A percentile compares a stretch with the other conserved stretches of the same genome.
These are phyloP conservation scores for Xestia sexstrigata DNA, from an alignment of 2,888 invertebrate genomes.

Conservation along the genomic window DNA sequence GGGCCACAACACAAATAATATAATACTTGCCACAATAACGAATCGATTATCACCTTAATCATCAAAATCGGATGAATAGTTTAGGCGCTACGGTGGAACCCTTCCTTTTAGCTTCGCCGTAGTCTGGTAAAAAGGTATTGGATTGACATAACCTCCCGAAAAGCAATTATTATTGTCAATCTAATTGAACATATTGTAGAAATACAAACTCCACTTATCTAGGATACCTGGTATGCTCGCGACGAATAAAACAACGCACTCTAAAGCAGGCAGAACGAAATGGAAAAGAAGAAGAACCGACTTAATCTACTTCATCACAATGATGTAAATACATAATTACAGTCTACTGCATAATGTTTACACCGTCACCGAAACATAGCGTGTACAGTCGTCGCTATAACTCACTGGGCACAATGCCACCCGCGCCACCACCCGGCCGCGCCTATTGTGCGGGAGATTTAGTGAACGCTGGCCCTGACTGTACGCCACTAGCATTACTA, in stretches of 20 bases:
- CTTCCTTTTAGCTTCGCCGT: too few relatives aligned
- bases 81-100: too few relatives aligned
- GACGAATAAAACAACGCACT: background rate
- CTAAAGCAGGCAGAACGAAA: background rate
- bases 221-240: background rate
- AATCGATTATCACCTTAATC: too few relatives aligned
- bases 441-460: conserved; percentile 69
- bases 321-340: conserved; percentile 48
- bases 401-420: conserved; percentile 60
- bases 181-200: background rate
- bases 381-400: conserved; percentile 66
- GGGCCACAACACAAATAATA: too few relatives aligned
- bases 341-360: conserved; percentile 51
- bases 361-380: conserved; percentile 54
- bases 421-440: conserved; percentile 45
- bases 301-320: conserved; percentile 1
- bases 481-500: conserved; percentile 66
- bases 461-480: conserved; percentile 67
- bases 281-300: background rate
- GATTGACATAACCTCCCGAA: background rate
- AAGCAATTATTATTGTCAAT: background rate
- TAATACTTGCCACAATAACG: too few relatives aligned
- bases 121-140: too few relatives aligned
- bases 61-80: too few relatives aligned
- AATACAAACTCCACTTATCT: background rate